Percentiles rank a stretch among this genome's conserved stretches.
These are phyloP conservation scores for Apodemia zela DNA, from an alignment of 2,888 invertebrate genomes.

Conservation along the genomic window DNA sequence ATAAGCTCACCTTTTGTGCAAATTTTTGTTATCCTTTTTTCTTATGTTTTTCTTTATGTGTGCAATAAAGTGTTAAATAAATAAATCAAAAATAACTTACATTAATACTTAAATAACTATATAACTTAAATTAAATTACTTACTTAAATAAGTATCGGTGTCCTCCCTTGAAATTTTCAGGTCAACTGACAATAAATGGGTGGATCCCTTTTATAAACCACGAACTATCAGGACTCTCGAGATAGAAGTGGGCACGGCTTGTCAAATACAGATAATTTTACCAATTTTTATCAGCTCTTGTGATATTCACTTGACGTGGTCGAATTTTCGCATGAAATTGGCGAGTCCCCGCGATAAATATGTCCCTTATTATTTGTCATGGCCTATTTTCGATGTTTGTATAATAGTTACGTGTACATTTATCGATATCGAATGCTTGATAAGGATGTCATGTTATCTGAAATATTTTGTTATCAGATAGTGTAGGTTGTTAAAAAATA, in stretches of 20 bases:
- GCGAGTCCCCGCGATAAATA: slow-evolving; percentile 21
- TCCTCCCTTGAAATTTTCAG: slow-evolving; percentile 4
- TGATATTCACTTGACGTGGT: slow-evolving; percentile 31
- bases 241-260: slow-evolving; percentile 44
- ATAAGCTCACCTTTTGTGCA: too few relatives aligned
- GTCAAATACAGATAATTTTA: slow-evolving; percentile 37
- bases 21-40: too few relatives aligned
- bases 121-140: not conserved
- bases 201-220: slow-evolving; percentile 51
- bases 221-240: slow-evolving; percentile 41
- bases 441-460: slow-evolving; percentile 2
- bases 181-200: slow-evolving; percentile 17
- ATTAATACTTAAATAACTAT: not conserved
- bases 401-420: slow-evolving; percentile 1
- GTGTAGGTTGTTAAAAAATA: not conserved
- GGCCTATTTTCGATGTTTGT: slow-evolving; percentile 8
- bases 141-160: not conserved
- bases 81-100: too few relatives aligned
- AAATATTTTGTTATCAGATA: slow-evolving; percentile 6
- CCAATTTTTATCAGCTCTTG: slow-evolving; percentile 31
- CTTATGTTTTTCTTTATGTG: too few relatives aligned
- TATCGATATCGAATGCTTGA: not conserved
- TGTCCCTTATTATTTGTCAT: slow-evolving; percentile 11
- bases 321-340: slow-evolving; percentile 32
- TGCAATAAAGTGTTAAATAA: too few relatives aligned